A percentile compares a stretch with the other conserved stretches of the same genome.
phyloP scores from a whole-genome alignment of 2,888 invertebrate genomes.

The Drosophila koepferae region DNA sequence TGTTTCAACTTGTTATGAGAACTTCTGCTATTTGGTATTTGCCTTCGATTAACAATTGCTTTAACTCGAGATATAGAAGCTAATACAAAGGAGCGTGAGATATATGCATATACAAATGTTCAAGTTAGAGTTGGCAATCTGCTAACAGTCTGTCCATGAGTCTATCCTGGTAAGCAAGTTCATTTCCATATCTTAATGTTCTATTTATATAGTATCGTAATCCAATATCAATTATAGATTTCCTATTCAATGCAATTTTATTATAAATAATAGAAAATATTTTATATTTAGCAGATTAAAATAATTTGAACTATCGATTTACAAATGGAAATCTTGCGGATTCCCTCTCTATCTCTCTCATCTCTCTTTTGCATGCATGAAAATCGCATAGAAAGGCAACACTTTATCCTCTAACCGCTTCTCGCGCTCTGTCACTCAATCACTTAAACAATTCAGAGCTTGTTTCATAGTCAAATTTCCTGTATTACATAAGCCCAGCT shows the following conservation, averaged over 20 bases:
- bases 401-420: too few relatives aligned
- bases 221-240: too few relatives aligned
- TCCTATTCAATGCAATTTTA: too few relatives aligned
- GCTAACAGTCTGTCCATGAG: too few relatives aligned
- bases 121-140: background rate
- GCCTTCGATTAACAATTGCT: background rate
- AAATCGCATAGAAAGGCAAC: conserved; percentile 4
- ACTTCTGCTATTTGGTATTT: conserved; percentile 4
- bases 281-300: too few relatives aligned
- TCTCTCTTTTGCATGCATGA: background rate
- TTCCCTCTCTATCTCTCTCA: too few relatives aligned
- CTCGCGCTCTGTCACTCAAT: background rate
- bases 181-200: too few relatives aligned
- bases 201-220: too few relatives aligned
- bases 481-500: background rate
- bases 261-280: too few relatives aligned
- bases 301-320: too few relatives aligned
- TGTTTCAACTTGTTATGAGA: background rate
- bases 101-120: background rate
- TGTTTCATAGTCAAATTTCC: background rate
- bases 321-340: too few relatives aligned
- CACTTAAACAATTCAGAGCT: background rate
- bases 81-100: background rate
- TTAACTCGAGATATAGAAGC: background rate
- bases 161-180: background rate